phyloP scores from a whole-genome alignment of 2,888 invertebrate genomes.

The Lymantria dispar region DNA sequence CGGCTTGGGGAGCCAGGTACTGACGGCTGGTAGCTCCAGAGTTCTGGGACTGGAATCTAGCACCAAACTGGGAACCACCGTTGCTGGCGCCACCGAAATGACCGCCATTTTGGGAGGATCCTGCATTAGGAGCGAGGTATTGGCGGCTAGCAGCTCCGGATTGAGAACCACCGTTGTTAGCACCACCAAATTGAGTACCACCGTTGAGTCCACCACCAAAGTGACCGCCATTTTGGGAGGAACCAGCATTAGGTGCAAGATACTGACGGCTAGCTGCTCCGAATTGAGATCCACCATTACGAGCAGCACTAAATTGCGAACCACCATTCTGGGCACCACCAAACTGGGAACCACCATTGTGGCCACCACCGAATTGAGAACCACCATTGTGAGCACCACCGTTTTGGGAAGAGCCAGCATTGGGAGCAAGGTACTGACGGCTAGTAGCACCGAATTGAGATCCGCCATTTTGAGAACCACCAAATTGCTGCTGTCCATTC shows the following conservation, averaged over 20 bases:
- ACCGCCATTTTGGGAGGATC: neutral
- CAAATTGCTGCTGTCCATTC: neutral
- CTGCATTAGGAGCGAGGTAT: conserved; percentile 57
- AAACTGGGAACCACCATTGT: conserved; percentile 16
- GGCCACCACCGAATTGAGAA: neutral
- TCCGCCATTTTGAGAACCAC: neutral
- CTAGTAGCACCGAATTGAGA: neutral
- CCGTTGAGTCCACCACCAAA: conserved; percentile 19
- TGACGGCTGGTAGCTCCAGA: conserved; percentile 39
- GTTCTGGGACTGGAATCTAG: conserved; percentile 23
- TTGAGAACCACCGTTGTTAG: neutral
- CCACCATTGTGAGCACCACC: conserved; percentile 16
- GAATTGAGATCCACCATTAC: neutral
- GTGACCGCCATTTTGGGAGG: neutral
- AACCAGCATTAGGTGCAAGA: neutral
- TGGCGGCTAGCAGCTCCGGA: conserved; percentile 2
- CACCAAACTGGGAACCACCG: neutral
- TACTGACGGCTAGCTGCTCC: conserved; percentile 5
- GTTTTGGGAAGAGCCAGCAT: neutral
- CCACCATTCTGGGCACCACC: conserved; percentile 15
- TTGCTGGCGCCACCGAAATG: neutral
- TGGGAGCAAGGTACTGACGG: conserved; percentile 6
- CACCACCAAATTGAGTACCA: conserved; percentile 13
- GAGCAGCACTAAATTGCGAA: neutral
- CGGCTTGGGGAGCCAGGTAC: conserved; percentile 57